phyloP scores from a whole-genome alignment of 1,140 invertebrate genomes.

The Bactericera cockerelli region DNA sequence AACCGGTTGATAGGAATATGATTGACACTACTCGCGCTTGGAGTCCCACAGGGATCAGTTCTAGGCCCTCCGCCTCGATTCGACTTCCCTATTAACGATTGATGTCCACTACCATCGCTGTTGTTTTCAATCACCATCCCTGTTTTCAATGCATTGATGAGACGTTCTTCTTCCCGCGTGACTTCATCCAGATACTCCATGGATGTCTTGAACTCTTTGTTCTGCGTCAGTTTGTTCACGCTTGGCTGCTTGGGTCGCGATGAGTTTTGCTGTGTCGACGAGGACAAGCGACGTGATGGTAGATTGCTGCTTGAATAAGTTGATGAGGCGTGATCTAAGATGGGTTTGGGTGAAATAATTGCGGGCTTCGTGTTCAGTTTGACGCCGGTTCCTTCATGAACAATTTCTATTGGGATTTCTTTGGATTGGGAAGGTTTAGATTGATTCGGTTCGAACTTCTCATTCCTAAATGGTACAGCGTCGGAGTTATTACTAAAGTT shows the following conservation, averaged over 20 bases:
- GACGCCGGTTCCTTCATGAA: neutral
- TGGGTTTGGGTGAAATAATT: too few relatives aligned
- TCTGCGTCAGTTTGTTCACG: neutral
- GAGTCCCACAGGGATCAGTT: neutral
- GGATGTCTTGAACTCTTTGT: neutral
- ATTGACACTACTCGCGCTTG: neutral
- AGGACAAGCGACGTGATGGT: neutral
- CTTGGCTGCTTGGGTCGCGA: too few relatives aligned
- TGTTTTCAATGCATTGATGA: constrained; percentile 60
- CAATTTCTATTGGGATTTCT: neutral
- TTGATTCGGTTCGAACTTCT: too few relatives aligned
- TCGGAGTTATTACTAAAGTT: constrained; percentile 5
- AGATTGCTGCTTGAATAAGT: too few relatives aligned
- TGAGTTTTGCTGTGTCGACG: neutral
- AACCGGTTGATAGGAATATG: neutral
- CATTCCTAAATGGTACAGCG: too few relatives aligned
- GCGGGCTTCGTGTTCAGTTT: neutral
- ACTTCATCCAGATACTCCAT: constrained; percentile 29
- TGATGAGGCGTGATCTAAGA: neutral
- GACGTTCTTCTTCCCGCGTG: constrained; percentile 56
- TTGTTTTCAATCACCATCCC: constrained; percentile 40
- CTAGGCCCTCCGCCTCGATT: neutral
- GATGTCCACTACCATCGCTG: neutral
- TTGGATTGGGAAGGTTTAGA: neutral
- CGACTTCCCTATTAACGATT: neutral